Evolutionary conservation across 2,888 invertebrate species (phyloP).

Genomic region (Siphlonurus alternatus): DNA sequence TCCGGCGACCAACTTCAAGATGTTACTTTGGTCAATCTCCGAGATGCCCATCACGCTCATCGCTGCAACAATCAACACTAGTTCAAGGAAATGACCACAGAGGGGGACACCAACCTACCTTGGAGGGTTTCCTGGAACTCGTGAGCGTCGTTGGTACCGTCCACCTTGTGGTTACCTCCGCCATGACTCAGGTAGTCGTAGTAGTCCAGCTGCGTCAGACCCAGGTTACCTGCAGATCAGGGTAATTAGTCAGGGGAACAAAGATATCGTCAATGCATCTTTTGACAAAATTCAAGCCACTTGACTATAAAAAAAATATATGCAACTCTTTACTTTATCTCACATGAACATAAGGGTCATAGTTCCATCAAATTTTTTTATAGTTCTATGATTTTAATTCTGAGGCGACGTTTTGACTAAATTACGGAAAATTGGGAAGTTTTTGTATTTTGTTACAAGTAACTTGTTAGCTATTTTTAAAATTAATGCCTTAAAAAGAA

Average conservation of each 20-base stretch:
- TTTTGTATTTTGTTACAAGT: too few species aligned
- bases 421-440: too few species aligned
- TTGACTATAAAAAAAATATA: background rate
- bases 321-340: too few species aligned
- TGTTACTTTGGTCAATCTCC: slow-evolving; percentile 32
- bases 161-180: slow-evolving; percentile 37
- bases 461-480: too few species aligned
- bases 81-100: background rate
- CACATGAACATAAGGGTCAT: too few species aligned
- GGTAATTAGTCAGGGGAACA: background rate
- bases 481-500: too few species aligned
- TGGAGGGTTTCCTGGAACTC: slow-evolving; percentile 44
- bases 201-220: slow-evolving; percentile 37
- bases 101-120: slow-evolving; percentile 19
- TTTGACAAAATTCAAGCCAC: too few species aligned
- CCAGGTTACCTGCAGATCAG: slow-evolving; percentile 32
- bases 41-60: slow-evolving; percentile 42
- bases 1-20: slow-evolving; percentile 38
- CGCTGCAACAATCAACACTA: slow-evolving; percentile 25
- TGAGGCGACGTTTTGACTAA: too few species aligned
- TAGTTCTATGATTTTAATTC: too few species aligned
- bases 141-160: slow-evolving; percentile 43
- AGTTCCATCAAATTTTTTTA: too few species aligned
- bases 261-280: background rate
- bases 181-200: slow-evolving; percentile 43